phyloP scores from a whole-genome alignment of 2,888 invertebrate species.

The Monopis laevigella region DNA sequence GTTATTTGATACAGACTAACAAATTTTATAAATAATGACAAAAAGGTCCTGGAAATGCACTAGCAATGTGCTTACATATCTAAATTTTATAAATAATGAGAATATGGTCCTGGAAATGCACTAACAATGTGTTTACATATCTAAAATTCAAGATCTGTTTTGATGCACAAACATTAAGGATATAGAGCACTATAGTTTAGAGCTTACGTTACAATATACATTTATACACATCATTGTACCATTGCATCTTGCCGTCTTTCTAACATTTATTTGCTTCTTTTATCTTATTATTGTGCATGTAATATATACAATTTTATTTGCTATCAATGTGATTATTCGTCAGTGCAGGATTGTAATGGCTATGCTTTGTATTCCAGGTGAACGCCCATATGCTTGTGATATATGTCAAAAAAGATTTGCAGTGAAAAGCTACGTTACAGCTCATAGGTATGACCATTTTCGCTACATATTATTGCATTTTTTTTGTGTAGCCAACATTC shows the following conservation, averaged over 20 bases:
- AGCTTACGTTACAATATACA: constrained; percentile 6
- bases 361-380: constrained; percentile 57
- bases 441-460: constrained; percentile 73
- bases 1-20: too few relatives aligned
- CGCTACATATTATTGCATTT: too few relatives aligned
- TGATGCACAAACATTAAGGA: neutral
- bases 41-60: too few relatives aligned
- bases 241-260: constrained; percentile 67
- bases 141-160: too few relatives aligned
- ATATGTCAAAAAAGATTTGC: constrained; percentile 83
- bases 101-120: too few relatives aligned
- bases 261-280: constrained; percentile 45
- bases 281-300: constrained; percentile 27
- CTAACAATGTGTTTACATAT: too few relatives aligned
- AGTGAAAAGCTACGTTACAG: constrained; percentile 82
- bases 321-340: too few relatives aligned
- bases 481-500: too few relatives aligned
- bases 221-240: constrained; percentile 36
- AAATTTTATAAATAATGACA: too few relatives aligned
- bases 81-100: too few relatives aligned
- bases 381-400: constrained; percentile 81
- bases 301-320: neutral
- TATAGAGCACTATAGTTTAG: neutral
- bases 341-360: neutral
- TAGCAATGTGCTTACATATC: too few relatives aligned